Conservation (phyloP, 2,797 vertebrate species). For the Schizopygopsis pylzovi region DNA sequence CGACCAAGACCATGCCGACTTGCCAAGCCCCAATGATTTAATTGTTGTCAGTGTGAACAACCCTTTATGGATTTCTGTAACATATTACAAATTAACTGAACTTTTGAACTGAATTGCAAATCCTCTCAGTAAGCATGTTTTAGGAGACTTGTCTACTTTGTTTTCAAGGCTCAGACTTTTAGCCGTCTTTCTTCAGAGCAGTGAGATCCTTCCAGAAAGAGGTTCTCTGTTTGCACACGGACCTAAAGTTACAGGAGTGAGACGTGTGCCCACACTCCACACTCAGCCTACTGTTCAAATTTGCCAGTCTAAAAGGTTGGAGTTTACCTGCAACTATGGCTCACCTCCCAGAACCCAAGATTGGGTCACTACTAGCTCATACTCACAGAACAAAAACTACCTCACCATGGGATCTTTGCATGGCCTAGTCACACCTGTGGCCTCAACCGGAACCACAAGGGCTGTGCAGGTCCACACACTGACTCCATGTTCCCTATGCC, state of each 20-base stretch:
- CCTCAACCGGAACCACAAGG: slow-evolving; percentile 68
- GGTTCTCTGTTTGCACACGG: slow-evolving; percentile 77
- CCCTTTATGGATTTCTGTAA: slow-evolving; percentile 17
- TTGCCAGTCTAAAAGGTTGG: slow-evolving; percentile 65
- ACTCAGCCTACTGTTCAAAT: slow-evolving; percentile 64
- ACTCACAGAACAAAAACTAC: slow-evolving; percentile 79
- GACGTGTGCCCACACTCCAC: slow-evolving; percentile 67
- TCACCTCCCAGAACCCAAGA: slow-evolving; percentile 66
- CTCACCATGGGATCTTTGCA: slow-evolving; percentile 72
- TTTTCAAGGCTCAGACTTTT: slow-evolving; percentile 65
- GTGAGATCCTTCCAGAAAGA: slow-evolving; percentile 65
- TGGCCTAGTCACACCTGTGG: slow-evolving; percentile 68
- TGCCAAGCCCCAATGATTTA: not conserved
- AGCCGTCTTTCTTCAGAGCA: slow-evolving; percentile 65
- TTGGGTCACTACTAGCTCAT: slow-evolving; percentile 66
- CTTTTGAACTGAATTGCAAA: slow-evolving; percentile 68
- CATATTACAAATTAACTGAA: slow-evolving; percentile 65
- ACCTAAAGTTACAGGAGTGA: slow-evolving; percentile 68
- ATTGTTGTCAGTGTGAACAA: slow-evolving; percentile 6
- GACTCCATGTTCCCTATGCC: slow-evolving; percentile 57
- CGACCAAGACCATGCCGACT: not conserved
- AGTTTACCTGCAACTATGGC: slow-evolving; percentile 72
- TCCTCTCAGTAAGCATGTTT: slow-evolving; percentile 76
- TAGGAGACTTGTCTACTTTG: slow-evolving; percentile 73
- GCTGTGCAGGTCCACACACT: slow-evolving; percentile 70